These are phyloP conservation scores for Macrosteles quadrilineatus DNA, from an alignment of 1,140 invertebrate genomes.

Conservation along the genomic window DNA sequence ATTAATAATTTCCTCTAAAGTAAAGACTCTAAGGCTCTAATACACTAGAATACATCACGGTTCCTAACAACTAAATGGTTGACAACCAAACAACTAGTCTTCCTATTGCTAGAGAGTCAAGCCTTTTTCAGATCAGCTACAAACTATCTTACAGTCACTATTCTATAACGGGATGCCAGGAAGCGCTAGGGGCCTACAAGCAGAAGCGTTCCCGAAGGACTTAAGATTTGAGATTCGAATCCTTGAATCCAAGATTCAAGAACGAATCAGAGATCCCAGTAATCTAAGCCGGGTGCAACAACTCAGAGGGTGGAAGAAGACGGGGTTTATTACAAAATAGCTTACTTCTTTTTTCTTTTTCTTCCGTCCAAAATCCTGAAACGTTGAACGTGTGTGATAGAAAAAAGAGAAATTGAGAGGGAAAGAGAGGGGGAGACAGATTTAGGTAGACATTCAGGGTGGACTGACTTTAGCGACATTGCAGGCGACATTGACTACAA, in stretches of 20 bases:
- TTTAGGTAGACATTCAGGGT: conserved; percentile 5
- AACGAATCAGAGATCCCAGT: no score
- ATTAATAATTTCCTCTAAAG: no score
- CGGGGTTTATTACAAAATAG: conserved; percentile 44
- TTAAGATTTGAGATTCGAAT: neutral
- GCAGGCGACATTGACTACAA: conserved; percentile 24
- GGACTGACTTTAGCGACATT: neutral
- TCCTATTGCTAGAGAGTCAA: no score
- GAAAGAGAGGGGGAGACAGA: conserved; percentile 21
- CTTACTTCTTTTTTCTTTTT: conserved; percentile 97
- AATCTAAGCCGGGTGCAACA: conserved; percentile 9
- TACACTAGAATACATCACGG: no score
- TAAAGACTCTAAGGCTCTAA: no score
- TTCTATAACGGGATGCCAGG: conserved; percentile 1
- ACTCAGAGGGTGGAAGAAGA: conserved; percentile 9
- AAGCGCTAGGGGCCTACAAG: neutral
- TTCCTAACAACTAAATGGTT: no score
- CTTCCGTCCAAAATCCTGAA: conserved; percentile 87
- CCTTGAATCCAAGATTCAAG: no score
- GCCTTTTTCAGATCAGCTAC: no score
- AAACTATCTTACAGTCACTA: no score
- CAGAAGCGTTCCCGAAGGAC: neutral
- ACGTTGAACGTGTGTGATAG: conserved; percentile 54
- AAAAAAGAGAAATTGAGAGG: conserved; percentile 38
- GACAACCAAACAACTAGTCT: no score